Evolutionary conservation across 2,797 vertebrate species (phyloP).

Genomic region (Prunella strophiata): DNA sequence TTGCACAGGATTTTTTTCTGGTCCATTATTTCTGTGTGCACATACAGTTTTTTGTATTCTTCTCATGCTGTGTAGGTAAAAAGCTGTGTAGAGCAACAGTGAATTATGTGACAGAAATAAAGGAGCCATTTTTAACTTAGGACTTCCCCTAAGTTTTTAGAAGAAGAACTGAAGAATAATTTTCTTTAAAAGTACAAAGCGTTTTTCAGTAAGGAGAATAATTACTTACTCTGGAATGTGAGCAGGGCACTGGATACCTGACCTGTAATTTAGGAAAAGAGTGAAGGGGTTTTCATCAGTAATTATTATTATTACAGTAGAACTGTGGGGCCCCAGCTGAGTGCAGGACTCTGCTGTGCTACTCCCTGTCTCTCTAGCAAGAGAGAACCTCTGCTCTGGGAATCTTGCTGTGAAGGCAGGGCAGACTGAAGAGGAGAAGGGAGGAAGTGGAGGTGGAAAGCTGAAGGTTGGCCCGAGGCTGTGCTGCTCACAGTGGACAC

Average conservation of each 20-base stretch:
- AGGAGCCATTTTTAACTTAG: neutral
- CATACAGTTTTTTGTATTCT: neutral
- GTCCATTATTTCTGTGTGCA: neutral
- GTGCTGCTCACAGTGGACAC: rapidly evolving
- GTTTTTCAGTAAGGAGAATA: conserved; percentile 45
- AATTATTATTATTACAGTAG: conserved; percentile 48
- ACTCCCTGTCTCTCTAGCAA: neutral
- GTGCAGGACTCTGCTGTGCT: neutral
- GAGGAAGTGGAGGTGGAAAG: neutral
- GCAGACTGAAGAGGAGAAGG: neutral
- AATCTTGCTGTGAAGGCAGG: neutral
- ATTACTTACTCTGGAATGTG: conserved; percentile 47
- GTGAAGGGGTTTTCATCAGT: conserved; percentile 41
- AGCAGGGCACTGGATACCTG: conserved; percentile 27
- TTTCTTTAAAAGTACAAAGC: conserved; percentile 53
- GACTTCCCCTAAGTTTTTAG: neutral
- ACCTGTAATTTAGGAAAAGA: conserved; percentile 56
- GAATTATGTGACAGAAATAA: neutral
- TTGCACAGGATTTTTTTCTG: neutral
- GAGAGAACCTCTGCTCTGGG: neutral
- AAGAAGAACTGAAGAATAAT: neutral
- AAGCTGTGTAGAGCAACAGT: neutral
- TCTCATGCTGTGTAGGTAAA: neutral
- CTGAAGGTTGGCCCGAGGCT: neutral
- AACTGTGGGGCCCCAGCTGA: conserved; percentile 5